These are phyloP conservation scores for Valencia hispanica DNA, from an alignment of 2,797 vertebrate genomes.

Conservation along the genomic window DNA sequence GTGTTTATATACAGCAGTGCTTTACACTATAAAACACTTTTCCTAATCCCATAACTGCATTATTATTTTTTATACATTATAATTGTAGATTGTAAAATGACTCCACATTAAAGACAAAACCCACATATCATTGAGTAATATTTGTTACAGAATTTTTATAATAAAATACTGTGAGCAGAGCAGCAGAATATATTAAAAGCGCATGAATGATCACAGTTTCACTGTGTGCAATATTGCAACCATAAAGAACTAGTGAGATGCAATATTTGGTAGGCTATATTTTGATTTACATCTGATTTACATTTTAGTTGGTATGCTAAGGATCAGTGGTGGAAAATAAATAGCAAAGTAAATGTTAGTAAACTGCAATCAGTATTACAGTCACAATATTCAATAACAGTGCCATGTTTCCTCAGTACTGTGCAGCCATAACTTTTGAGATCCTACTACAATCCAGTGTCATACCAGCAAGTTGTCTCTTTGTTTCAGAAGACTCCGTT, in stretches of 20 bases:
- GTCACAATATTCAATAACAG: neutral
- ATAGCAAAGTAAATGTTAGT: neutral
- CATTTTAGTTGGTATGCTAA: neutral
- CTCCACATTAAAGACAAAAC: neutral
- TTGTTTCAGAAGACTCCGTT: conserved; percentile 84
- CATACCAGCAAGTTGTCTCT: conserved; percentile 91
- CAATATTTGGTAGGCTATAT: neutral
- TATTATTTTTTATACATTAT: neutral
- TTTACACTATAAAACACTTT: neutral
- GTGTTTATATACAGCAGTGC: neutral
- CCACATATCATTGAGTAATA: neutral
- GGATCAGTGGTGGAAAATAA: neutral
- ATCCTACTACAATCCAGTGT: neutral
- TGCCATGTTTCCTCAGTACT: neutral
- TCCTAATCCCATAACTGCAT: neutral
- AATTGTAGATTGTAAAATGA: neutral
- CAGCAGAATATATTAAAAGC: too few species aligned
- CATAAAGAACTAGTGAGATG: neutral
- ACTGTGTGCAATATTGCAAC: neutral
- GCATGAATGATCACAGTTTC: neutral
- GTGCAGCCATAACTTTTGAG: neutral
- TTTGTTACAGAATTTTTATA: neutral
- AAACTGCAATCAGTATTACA: neutral
- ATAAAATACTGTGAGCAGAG: neutral
- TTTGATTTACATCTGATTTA: neutral